Percentiles rank a stretch among this genome's conserved stretches.
Conservation (phyloP, 2,797 vertebrate species). For the Ctenochaetus hawaiiensis region DNA sequence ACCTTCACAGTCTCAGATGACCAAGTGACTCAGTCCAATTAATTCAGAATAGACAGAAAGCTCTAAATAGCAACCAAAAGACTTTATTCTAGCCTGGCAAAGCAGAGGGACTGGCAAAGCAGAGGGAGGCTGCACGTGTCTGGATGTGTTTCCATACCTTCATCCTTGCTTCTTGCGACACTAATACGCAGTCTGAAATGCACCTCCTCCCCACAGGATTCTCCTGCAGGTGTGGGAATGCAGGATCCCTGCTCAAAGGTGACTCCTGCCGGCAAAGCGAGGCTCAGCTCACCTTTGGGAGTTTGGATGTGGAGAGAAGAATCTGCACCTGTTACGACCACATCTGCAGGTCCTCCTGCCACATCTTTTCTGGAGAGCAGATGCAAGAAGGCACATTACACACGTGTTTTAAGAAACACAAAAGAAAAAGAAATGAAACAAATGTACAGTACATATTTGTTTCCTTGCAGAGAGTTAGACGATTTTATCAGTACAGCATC, state of each 20-base stretch:
- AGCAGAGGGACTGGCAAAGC: constrained; percentile 5
- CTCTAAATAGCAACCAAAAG: constrained; percentile 57
- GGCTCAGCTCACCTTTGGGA: constrained; percentile 62
- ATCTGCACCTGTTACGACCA: constrained; percentile 79
- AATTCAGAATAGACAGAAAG: constrained; percentile 46
- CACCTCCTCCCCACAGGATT: constrained; percentile 82
- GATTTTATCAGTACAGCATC: neutral
- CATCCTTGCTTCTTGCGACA: constrained; percentile 47
- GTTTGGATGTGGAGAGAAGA: constrained; percentile 78
- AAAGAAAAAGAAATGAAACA: neutral
- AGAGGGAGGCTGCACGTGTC: constrained; percentile 27
- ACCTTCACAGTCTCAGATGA: constrained; percentile 58
- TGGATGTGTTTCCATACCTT: constrained; percentile 55
- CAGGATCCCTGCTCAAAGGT: constrained; percentile 85
- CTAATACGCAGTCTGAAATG: constrained; percentile 87
- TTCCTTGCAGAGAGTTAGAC: neutral
- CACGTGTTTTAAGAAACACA: neutral
- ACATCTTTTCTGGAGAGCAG: constrained; percentile 73
- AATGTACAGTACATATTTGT: neutral
- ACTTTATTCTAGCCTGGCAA: constrained; percentile 50
- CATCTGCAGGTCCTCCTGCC: constrained; percentile 63
- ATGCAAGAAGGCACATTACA: neutral
- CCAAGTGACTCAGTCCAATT: constrained; percentile 61
- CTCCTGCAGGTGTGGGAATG: constrained; percentile 77
- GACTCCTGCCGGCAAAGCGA: constrained; percentile 88